A percentile compares a stretch with the other conserved stretches of the same genome.
These are phyloP conservation scores for Araneus ventricosus DNA, from an alignment of 1,140 invertebrate genomes.

Conservation along the genomic window DNA sequence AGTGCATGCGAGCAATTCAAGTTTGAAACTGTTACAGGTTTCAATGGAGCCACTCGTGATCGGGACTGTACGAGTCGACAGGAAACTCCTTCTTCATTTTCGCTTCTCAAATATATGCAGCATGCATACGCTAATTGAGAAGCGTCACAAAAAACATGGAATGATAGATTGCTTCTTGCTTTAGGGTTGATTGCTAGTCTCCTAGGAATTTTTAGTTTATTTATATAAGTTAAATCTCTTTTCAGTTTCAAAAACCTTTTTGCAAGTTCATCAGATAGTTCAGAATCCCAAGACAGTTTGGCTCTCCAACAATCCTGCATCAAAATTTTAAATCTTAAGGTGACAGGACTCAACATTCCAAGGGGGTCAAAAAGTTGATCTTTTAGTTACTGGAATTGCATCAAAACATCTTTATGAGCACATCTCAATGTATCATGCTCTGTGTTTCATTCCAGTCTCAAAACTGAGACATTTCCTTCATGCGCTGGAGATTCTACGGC, in stretches of 20 bases:
- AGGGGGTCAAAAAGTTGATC: conserved; percentile 4
- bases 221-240: not conserved
- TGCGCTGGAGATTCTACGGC: not conserved
- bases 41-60: too few relatives aligned
- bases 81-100: not conserved
- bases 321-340: not conserved
- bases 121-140: too few relatives aligned
- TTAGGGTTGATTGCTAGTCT: too few relatives aligned
- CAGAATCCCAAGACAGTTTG: not conserved
- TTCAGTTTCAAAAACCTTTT: conserved; percentile 8
- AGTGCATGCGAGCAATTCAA: too few relatives aligned
- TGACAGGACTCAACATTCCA: not conserved
- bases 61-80: too few relatives aligned
- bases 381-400: not conserved
- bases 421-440: not conserved
- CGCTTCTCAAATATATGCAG: too few relatives aligned
- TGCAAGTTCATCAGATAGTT: not conserved
- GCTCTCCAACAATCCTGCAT: not conserved
- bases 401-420: not conserved
- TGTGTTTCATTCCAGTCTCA: not conserved
- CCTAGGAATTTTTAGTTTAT: too few relatives aligned
- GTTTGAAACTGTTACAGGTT: too few relatives aligned
- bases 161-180: too few relatives aligned
- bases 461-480: not conserved
- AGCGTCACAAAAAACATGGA: too few relatives aligned